Conservation (phyloP, 2,113 vertebrate genomes). For the Pithys albifrons region DNA sequence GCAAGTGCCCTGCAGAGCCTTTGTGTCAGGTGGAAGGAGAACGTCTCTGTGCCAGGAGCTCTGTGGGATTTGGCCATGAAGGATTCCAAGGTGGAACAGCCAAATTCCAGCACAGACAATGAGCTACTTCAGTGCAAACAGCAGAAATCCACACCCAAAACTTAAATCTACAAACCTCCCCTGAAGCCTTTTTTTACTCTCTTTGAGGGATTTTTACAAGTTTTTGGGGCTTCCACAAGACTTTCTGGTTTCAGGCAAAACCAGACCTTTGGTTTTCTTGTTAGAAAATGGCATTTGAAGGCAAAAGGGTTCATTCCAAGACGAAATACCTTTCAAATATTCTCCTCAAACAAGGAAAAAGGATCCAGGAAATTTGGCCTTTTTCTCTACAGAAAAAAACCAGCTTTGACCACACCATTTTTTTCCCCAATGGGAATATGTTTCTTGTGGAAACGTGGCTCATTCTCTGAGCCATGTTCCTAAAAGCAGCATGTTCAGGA, state of each 20-base stretch:
- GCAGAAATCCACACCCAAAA: not conserved
- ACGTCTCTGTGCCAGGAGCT: fast-evolving
- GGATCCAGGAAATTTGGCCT: not conserved
- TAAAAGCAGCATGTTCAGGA: not conserved
- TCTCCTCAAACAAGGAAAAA: not conserved
- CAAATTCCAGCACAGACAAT: not conserved
- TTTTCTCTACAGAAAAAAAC: not conserved
- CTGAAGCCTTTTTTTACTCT: not conserved
- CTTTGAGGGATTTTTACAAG: not conserved
- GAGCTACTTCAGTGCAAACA: not conserved
- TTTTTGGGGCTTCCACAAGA: not conserved
- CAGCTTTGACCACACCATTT: not conserved
- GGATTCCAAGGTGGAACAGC: not conserved
- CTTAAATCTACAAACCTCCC: not conserved
- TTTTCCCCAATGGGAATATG: not conserved
- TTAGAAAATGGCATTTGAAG: not conserved
- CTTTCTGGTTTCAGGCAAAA: not conserved
- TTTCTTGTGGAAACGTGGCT: not conserved
- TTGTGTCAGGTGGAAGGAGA: not conserved
- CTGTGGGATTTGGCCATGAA: not conserved
- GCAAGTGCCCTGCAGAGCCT: not conserved
- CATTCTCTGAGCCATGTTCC: not conserved
- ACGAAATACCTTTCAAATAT: not conserved
- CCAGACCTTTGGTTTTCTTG: not conserved
- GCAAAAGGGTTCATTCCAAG: not conserved